Conservation (phyloP, 1,140 invertebrate species). For the Drosophila bifasciata region DNA sequence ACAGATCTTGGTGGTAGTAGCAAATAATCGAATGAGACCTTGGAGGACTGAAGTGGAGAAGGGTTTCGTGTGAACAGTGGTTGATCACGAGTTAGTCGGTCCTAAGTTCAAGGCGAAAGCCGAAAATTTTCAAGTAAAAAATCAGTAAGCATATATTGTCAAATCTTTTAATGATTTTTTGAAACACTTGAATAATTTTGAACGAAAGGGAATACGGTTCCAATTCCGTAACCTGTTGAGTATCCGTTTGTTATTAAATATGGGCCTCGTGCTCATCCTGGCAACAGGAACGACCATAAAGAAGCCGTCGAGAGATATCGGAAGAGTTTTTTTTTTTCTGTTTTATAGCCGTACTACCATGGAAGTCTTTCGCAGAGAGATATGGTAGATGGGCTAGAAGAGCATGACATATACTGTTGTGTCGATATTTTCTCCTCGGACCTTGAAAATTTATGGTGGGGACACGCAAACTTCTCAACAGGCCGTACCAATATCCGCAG, state of each 20-base stretch:
- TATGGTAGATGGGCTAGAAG: constrained; percentile 35
- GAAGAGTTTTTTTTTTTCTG: constrained; percentile 63
- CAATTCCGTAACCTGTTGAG: constrained; percentile 89
- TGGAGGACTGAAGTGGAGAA: no score
- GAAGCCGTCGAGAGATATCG: constrained; percentile 61
- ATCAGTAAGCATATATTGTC: no score
- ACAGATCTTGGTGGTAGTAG: no score
- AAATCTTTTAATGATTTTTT: not conserved
- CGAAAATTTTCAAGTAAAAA: constrained; percentile 53
- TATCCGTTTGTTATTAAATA: constrained; percentile 60
- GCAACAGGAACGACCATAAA: constrained; percentile 55
- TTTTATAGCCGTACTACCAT: constrained; percentile 57
- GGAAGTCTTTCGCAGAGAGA: constrained; percentile 36
- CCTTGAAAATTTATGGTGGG: constrained; percentile 51
- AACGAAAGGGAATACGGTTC: constrained; percentile 89
- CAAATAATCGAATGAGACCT: no score
- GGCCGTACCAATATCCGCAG: constrained; percentile 84
- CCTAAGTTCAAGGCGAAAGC: constrained; percentile 90
- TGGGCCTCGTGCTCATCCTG: constrained; percentile 48
- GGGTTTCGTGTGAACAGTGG: constrained; percentile 95
- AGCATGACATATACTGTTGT: constrained; percentile 52
- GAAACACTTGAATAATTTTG: constrained; percentile 33
- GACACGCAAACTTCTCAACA: constrained; percentile 56
- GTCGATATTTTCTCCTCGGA: constrained; percentile 55
- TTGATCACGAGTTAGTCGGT: constrained; percentile 95